Evolutionary conservation across 37 sponge, comb jelly and placozoan species (phyloP).

Genomic region (Amphimedon queenslandica): DNA sequence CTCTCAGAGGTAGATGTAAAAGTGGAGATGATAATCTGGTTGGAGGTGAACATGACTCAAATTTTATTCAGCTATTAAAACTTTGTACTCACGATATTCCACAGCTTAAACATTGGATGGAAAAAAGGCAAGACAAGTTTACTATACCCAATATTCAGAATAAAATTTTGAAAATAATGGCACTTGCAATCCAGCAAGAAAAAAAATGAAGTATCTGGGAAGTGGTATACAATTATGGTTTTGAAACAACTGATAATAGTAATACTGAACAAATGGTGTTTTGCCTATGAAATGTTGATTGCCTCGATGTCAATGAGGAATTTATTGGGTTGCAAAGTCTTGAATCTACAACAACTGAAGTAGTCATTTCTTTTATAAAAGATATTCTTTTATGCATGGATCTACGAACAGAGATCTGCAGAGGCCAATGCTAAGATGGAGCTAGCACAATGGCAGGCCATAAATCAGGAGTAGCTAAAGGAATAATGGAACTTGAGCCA

Average conservation of each 20-base stretch:
- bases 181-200: constrained; percentile 29
- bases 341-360: constrained; percentile 1
- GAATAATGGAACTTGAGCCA: constrained; percentile 30
- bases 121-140: constrained; percentile 32
- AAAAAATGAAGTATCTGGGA: constrained; percentile 17
- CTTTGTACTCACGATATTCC: neutral
- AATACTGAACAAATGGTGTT: constrained; percentile 50
- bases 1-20: constrained; percentile 17
- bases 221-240: constrained; percentile 47
- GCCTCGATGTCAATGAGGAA: constrained; percentile 30
- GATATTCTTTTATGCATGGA: constrained; percentile 43
- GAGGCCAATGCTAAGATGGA: constrained; percentile 52
- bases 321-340: constrained; percentile 21
- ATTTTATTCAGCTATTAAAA: constrained; percentile 11
- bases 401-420: constrained; percentile 28
- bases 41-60: constrained; percentile 20
- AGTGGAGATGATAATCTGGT: neutral
- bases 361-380: constrained; percentile 23
- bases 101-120: constrained; percentile 13
- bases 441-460: constrained; percentile 53
- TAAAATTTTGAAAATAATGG: constrained; percentile 37
- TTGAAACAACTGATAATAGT: constrained; percentile 46
- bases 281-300: constrained; percentile 44
- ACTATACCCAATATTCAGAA: constrained; percentile 49
- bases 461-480: constrained; percentile 44